A percentile compares a stretch with the other conserved stretches of the same genome.
phyloP scores from a whole-genome alignment of 2,888 invertebrate genomes.

The Morpho deidamia region DNA sequence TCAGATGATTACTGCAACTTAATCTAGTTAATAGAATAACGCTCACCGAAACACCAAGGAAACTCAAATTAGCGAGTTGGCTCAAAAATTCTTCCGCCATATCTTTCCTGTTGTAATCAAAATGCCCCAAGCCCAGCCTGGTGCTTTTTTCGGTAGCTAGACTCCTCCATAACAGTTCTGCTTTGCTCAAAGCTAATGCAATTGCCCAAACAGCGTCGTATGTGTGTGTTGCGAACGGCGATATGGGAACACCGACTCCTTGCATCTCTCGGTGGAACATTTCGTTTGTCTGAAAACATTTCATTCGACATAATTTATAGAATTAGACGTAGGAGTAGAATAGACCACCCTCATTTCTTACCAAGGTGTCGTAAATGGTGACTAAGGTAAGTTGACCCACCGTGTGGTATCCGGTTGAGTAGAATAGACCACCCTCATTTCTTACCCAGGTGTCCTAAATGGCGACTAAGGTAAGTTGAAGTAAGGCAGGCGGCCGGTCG shows the following conservation, averaged over 20 bases:
- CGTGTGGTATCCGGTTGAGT: too few species aligned
- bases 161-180: slow-evolving; percentile 78
- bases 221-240: slow-evolving; percentile 86
- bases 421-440: too few species aligned
- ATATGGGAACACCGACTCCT: slow-evolving; percentile 71
- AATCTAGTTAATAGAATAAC: slow-evolving; percentile 26
- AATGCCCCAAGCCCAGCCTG: slow-evolving; percentile 74
- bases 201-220: slow-evolving; percentile 96
- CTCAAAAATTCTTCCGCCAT: slow-evolving; percentile 85
- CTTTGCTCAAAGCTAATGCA: slow-evolving; percentile 84
- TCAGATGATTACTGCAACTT: too few species aligned
- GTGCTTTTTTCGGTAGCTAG: slow-evolving; percentile 36
- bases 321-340: too few species aligned
- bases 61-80: slow-evolving; percentile 85
- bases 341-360: too few species aligned
- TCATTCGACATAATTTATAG: too few species aligned
- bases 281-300: slow-evolving; percentile 76
- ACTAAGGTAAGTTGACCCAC: too few species aligned
- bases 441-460: too few species aligned
- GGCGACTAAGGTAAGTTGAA: too few species aligned
- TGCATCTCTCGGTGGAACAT: slow-evolving; percentile 81
- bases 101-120: slow-evolving; percentile 85
- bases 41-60: slow-evolving; percentile 91
- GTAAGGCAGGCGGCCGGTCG: too few species aligned
- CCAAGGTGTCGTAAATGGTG: too few species aligned